phyloP scores from a whole-genome alignment of 2,797 vertebrate genomes.

The Malacoctenus gilli region DNA sequence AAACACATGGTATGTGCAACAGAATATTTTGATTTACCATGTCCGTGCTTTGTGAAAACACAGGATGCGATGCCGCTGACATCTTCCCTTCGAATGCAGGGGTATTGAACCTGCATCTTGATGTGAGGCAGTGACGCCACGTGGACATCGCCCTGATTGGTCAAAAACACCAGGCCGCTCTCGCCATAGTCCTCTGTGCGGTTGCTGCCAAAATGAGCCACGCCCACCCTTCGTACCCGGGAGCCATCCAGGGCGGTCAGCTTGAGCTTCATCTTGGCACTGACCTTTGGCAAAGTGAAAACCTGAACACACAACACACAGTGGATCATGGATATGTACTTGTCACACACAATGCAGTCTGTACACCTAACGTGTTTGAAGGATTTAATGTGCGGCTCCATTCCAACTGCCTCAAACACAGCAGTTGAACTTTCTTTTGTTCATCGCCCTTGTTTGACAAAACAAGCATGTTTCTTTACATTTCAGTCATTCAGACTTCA shows the following conservation, averaged over 20 bases:
- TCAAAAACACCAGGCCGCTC: constrained; percentile 90
- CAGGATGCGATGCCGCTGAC: constrained; percentile 98
- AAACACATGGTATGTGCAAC: too few relatives aligned
- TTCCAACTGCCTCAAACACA: too few relatives aligned
- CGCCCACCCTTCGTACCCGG: constrained; percentile 88
- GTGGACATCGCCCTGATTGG: constrained; percentile 94
- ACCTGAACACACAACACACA: constrained; percentile 82
- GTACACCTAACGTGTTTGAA: too few relatives aligned
- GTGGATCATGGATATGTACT: too few relatives aligned
- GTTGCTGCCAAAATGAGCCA: constrained; percentile 92
- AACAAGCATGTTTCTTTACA: too few relatives aligned
- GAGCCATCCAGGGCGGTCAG: constrained; percentile 95
- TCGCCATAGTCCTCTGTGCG: constrained; percentile 89
- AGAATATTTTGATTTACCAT: constrained; percentile 51
- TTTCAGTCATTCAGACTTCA: too few relatives aligned
- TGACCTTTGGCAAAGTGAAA: constrained; percentile 95
- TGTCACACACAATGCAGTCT: too few relatives aligned
- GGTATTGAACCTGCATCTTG: constrained; percentile 93
- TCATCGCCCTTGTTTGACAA: too few relatives aligned
- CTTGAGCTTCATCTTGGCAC: constrained; percentile 94
- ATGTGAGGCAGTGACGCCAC: constrained; percentile 92
- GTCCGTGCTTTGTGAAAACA: constrained; percentile 94
- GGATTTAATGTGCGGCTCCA: too few relatives aligned
- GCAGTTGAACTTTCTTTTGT: too few relatives aligned
- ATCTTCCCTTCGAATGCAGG: constrained; percentile 94